These are phyloP conservation scores for Jacana jacana DNA, from an alignment of 2,113 vertebrate genomes.

Conservation along the genomic window DNA sequence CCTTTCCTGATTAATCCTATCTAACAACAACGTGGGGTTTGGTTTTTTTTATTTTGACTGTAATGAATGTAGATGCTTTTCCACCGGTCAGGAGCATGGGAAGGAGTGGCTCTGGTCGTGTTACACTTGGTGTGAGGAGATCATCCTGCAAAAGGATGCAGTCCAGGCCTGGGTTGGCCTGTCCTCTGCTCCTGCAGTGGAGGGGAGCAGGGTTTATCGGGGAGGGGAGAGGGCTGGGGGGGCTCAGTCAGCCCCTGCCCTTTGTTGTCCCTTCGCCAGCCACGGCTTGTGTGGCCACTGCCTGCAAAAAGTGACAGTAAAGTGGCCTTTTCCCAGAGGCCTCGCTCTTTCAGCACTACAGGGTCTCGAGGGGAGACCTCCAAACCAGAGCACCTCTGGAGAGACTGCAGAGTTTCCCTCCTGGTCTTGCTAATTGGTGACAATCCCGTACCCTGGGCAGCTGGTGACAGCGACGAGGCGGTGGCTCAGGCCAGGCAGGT, in stretches of 20 bases:
- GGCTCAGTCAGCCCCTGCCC: not conserved
- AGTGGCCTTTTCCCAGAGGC: not conserved
- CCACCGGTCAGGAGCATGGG: not conserved
- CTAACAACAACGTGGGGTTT: not conserved
- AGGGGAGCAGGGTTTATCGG: not conserved
- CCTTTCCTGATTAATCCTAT: conserved; percentile 1
- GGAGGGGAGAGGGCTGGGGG: too few relatives aligned
- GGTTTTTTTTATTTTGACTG: not conserved
- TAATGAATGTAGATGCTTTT: conserved; percentile 57
- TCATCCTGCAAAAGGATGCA: not conserved
- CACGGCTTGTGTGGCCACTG: not conserved
- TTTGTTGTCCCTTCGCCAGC: not conserved
- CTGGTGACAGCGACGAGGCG: not conserved
- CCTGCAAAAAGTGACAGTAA: not conserved
- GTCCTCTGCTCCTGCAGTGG: not conserved
- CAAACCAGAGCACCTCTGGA: not conserved
- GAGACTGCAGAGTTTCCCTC: rapidly evolving
- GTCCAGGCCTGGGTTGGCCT: not conserved
- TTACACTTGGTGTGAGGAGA: not conserved
- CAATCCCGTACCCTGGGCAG: not conserved
- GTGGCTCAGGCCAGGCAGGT: not conserved
- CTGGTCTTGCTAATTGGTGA: not conserved
- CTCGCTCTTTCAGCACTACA: not conserved
- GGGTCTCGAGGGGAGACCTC: not conserved
- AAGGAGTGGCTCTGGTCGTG: not conserved